A percentile compares a stretch with the other conserved stretches of the same genome.
Conservation (phyloP, 30 jellyfish, hydroid and myxozoan species). For the Rhopilema esculentum region DNA sequence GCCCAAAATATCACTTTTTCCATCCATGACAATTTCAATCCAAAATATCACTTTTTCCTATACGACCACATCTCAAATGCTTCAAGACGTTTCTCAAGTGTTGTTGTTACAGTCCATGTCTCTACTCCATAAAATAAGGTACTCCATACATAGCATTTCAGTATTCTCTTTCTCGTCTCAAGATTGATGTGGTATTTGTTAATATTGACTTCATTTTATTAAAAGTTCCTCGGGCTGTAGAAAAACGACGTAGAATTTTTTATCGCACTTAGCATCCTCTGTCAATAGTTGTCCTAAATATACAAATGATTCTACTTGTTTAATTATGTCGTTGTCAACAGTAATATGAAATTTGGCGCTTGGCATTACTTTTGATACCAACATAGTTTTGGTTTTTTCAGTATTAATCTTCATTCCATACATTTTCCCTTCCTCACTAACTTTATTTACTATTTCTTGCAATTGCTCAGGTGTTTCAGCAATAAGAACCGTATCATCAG, state of each 20-base stretch:
- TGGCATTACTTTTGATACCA: constrained; percentile 35
- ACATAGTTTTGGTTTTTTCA: constrained; percentile 10
- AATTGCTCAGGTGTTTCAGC: constrained; percentile 34
- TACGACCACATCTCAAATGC: not conserved
- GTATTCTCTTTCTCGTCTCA: no score
- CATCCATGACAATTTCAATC: not conserved
- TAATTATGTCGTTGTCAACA: constrained; percentile 18
- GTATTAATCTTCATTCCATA: constrained; percentile 31
- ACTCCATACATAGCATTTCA: no score
- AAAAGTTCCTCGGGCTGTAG: not conserved
- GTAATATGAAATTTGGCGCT: constrained; percentile 19
- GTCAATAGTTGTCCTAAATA: constrained; percentile 15
- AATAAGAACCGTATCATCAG: constrained; percentile 25
- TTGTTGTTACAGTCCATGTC: no score
- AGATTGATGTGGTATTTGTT: not conserved
- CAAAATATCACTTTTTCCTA: not conserved
- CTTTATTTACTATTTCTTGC: constrained; percentile 31
- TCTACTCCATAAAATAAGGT: no score
- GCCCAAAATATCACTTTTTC: no score
- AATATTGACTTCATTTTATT: not conserved
- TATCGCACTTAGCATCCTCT: constrained; percentile 27
- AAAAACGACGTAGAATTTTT: not conserved
- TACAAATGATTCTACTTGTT: not conserved
- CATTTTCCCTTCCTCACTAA: constrained; percentile 27
- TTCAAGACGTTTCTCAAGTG: no score